Evolutionary conservation across 2,113 vertebrate species (phyloP).

Genomic region (Probosciger aterrimus): DNA sequence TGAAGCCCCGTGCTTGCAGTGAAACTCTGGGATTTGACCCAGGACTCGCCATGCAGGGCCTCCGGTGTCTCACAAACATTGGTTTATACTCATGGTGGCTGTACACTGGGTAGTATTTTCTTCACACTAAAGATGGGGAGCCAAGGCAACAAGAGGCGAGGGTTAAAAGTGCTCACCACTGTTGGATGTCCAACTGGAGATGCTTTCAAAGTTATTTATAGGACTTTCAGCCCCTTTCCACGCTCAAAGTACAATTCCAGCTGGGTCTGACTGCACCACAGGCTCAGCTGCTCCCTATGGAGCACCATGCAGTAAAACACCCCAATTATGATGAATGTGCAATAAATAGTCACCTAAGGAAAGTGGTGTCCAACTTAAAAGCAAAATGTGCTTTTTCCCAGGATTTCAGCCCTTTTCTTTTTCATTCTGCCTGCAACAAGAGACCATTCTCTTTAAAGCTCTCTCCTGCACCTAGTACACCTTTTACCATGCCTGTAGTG

Average conservation of each 20-base stretch:
- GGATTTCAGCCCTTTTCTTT: background rate
- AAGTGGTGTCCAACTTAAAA: background rate
- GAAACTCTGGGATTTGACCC: background rate
- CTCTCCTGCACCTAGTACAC: background rate
- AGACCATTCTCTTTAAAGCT: background rate
- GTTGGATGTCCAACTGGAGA: background rate
- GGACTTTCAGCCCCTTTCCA: background rate
- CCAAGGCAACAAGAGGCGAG: background rate
- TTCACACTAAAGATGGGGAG: background rate
- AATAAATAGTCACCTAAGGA: background rate
- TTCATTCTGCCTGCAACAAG: background rate
- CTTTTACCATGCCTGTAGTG: background rate
- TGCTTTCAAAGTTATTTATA: background rate
- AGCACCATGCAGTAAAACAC: background rate
- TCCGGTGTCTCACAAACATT: background rate
- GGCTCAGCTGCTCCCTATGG: background rate
- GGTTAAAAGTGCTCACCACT: background rate
- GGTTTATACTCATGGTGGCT: background rate
- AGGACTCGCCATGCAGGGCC: background rate
- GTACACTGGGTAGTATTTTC: background rate
- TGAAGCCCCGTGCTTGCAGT: background rate
- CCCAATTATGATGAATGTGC: background rate
- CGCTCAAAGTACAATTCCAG: background rate
- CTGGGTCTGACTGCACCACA: background rate
- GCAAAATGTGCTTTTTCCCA: background rate